These are phyloP conservation scores for Pampus argenteus DNA, from an alignment of 2,797 vertebrate genomes.

Conservation along the genomic window DNA sequence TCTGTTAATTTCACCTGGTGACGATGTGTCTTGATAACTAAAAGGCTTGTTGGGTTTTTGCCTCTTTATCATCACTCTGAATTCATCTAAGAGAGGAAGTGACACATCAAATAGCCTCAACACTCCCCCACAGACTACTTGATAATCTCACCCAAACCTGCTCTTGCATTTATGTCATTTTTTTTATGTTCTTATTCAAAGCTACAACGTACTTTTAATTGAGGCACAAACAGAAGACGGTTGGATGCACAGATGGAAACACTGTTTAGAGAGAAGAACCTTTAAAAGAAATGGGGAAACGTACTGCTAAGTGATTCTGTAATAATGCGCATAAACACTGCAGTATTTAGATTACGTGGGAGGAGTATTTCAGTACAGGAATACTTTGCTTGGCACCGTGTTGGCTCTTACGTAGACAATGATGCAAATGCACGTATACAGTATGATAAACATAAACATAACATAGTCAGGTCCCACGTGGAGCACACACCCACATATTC, in stretches of 20 bases:
- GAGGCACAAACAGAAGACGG: too few relatives aligned
- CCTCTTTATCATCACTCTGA: slow-evolving; percentile 12
- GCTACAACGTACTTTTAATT: too few relatives aligned
- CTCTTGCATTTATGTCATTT: background rate
- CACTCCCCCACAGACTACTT: slow-evolving; percentile 46
- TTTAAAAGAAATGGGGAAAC: slow-evolving; percentile 14
- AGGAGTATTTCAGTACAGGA: slow-evolving; percentile 36
- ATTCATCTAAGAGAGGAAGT: slow-evolving; percentile 50
- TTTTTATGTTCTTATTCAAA: too few relatives aligned
- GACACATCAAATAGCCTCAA: slow-evolving; percentile 60
- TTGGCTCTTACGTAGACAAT: slow-evolving; percentile 55
- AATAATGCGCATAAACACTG: slow-evolving; percentile 20
- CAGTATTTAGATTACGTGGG: slow-evolving; percentile 59
- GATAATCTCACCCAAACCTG: slow-evolving; percentile 28
- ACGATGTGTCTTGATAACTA: slow-evolving; percentile 29
- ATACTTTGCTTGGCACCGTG: slow-evolving; percentile 40
- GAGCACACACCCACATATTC: slow-evolving; percentile 45
- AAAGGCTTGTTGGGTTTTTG: slow-evolving; percentile 4
- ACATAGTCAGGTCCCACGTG: slow-evolving; percentile 52
- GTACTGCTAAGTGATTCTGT: slow-evolving; percentile 1
- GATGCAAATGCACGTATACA: slow-evolving; percentile 58
- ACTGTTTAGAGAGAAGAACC: too few relatives aligned
- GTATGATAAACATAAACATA: slow-evolving; percentile 5
- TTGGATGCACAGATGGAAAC: too few relatives aligned
- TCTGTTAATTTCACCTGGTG: slow-evolving; percentile 12